Evolutionary conservation across 2,888 invertebrate species (phyloP), one percentile per base, ranked within the genome.

Genomic region (Galerucella nymphaeae): DNA sequence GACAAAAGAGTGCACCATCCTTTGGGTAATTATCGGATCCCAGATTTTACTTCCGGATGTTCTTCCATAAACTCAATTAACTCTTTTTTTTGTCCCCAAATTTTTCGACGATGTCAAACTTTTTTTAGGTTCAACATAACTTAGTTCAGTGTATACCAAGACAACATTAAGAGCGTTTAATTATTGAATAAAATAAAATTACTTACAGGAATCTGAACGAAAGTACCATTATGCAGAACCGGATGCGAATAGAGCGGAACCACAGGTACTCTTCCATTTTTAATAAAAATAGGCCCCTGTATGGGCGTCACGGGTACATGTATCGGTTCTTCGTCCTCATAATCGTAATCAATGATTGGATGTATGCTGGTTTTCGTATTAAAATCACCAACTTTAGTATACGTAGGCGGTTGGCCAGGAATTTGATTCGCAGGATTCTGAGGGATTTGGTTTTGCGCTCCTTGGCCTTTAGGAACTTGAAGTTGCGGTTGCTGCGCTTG

Each of bases 131-230:
- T 23, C 3, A 23, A 23, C 23, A 2, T 2, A 23, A 23, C 23
- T 23, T 23, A 23, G 23, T 23, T 23, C 23, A 3, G 23, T 23
- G 23, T 3, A 23, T 23, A 23, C n/a, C n/a, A n/a, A n/a, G n/a
- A n/a, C n/a, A n/a, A n/a, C 23, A 23, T 23, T 23, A 23, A 23
- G 23, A 3, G 23, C 23, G 23, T 23, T 23, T 23, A 23, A 23
- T 23, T 23, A 23, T 23, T 23, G 13, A 13, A 38, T 38, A 38
- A 38, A 45, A 14, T 8, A 66, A 5, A 18, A 11, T 38, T 74
- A 91, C 94, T 94, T 88, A 96, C 96, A 88, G 96, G 96, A 89
- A 96, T 96, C 89, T 96, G 95, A 80, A 95, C 92, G 86, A 94
- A 93, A 62, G 93, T 92, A 77, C 96, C 96, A 87, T 96, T 96